These are phyloP conservation scores for Atractosteus spatula DNA, from an alignment of 2,113 vertebrate species.

Conservation along the genomic window DNA sequence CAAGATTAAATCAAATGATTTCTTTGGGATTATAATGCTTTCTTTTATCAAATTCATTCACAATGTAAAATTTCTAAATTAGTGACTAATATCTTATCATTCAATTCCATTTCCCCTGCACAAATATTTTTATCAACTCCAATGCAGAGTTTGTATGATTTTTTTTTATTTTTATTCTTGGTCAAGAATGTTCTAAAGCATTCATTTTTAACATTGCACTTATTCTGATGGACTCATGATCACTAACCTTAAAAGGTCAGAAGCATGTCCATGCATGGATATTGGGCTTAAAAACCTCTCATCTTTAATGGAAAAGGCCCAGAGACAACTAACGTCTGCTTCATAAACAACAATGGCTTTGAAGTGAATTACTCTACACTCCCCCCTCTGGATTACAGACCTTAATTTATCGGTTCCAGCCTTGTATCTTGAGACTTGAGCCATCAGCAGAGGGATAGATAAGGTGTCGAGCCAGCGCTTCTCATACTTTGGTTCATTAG, in stretches of 20 bases:
- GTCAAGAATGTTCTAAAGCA: no score
- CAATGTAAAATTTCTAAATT: no score
- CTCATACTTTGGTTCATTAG: constrained; percentile 89
- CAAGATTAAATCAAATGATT: no score
- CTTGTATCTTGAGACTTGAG: constrained; percentile 86
- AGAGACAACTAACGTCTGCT: constrained; percentile 40
- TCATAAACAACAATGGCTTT: constrained; percentile 12
- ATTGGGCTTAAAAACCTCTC: constrained; percentile 54
- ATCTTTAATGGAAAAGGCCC: constrained; percentile 45
- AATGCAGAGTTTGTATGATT: no score
- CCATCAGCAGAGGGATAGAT: constrained; percentile 82
- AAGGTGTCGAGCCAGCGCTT: constrained; percentile 87
- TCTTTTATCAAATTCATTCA: no score
- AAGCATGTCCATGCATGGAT: constrained; percentile 63
- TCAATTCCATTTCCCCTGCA: no score
- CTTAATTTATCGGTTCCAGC: constrained; percentile 81
- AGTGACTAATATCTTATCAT: no score
- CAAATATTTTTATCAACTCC: no score
- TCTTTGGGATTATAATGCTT: no score
- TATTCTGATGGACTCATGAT: constrained; percentile 27
- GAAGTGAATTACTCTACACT: constrained; percentile 39
- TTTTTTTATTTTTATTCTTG: no score
- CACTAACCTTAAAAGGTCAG: constrained; percentile 54
- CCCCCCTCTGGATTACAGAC: constrained; percentile 66
- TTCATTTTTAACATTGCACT: not conserved